Evolutionary conservation across 2,888 invertebrate genomes (phyloP), one percentile per base, ranked within the genome.

Genomic region (Nemurella pictetii): DNA sequence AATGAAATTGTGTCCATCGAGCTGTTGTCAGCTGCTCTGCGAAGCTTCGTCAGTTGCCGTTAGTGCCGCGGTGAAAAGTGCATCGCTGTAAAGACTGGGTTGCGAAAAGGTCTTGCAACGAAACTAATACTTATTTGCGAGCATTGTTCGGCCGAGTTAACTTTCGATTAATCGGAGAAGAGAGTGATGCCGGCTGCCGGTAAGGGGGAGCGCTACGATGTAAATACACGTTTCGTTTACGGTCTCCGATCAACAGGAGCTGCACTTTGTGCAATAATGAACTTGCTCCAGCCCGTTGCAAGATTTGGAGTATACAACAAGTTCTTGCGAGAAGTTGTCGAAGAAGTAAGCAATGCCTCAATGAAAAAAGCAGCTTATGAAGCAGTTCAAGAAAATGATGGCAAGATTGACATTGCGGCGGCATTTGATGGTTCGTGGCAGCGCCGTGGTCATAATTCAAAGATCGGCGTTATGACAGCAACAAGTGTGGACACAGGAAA

Each of bases 351-450:
- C 3, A 27, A 25, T 28, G 26, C 12, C 26, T 77, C 77, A 5
- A 77, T 77, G 77, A 77, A 77, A 28, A 27, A 20, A 27, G 77
- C 77, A 27, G 28, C 26, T 77, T 2, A 12, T 27, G 77, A 77
- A 77, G 77, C 77, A 77, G 28, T 77, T 1, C 2, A 77, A 77
- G 77, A 77, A 77, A 77, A 77, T 77, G 77, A 72, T 78, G 83
- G 25, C 25, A 29, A 80, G 28, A 78, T 35, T 35, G 80, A 85
- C 30, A 36, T 85, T 55, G 80, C 78, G 26, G 83, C 80, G 25
- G 83, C 85, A 26, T 85, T 85, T 28, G 86, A 87, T 86, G 87
- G 87, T 27, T 84, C 85, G 1, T 86, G 87, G 86, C 86, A 86
- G 75, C 85, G 85, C 84, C 82, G 85, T 74, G 86, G 86, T 20